Evolutionary conservation across 2,888 invertebrate species (phyloP).

Genomic region (Pollenia amentaria): DNA sequence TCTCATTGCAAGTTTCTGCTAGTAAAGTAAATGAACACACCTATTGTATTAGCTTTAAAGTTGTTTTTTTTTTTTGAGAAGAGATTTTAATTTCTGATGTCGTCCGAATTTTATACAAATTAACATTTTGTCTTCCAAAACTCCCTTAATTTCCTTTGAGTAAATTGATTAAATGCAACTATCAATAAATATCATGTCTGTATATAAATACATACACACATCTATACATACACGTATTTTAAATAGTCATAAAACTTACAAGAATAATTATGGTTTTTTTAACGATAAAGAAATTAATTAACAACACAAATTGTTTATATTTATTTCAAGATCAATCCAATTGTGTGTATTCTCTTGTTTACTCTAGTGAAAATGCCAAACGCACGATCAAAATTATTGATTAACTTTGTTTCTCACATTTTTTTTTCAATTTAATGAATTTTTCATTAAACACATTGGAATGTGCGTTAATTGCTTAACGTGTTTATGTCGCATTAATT

Average conservation of each 20-base stretch:
- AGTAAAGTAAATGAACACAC: too few relatives aligned
- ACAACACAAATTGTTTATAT: neutral
- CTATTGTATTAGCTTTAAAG: neutral
- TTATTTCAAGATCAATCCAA: conserved; percentile 66
- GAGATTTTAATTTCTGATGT: too few relatives aligned
- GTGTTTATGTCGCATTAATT: conserved; percentile 60
- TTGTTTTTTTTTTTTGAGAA: neutral
- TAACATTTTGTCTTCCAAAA: too few relatives aligned
- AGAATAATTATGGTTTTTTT: conserved; percentile 29
- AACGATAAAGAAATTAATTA: too few relatives aligned
- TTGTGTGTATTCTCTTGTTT: conserved; percentile 18
- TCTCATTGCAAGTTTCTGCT: too few relatives aligned
- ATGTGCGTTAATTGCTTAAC: conserved; percentile 70
- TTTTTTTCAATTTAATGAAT: conserved; percentile 9
- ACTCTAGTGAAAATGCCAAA: neutral
- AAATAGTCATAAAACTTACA: conserved; percentile 28
- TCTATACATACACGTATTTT: too few relatives aligned
- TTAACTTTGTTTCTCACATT: neutral
- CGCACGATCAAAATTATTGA: conserved; percentile 14
- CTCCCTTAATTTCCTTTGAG: neutral
- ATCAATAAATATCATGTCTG: neutral
- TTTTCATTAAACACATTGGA: conserved; percentile 60
- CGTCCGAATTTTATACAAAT: too few relatives aligned
- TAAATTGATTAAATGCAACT: conserved; percentile 36
- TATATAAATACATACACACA: too few relatives aligned